These are phyloP conservation scores for Yponomeuta cagnagella DNA, from an alignment of 2,888 invertebrate genomes.

Conservation along the genomic window DNA sequence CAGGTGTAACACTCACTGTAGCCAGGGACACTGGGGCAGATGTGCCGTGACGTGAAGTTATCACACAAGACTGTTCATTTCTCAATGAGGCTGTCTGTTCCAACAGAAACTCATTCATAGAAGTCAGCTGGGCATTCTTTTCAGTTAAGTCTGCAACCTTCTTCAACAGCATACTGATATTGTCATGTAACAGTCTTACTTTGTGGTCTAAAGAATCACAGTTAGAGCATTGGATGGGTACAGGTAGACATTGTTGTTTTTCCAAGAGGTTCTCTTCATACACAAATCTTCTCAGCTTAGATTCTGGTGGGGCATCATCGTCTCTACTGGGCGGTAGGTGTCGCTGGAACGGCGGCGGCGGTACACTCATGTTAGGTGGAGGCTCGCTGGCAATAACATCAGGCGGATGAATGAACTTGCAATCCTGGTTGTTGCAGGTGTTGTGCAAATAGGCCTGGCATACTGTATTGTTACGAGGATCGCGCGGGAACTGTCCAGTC, in stretches of 20 bases:
- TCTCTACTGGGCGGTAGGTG: slow-evolving; percentile 47
- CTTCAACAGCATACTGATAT: slow-evolving; percentile 64
- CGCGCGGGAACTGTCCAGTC: slow-evolving; percentile 77
- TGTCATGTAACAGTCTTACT: slow-evolving; percentile 64
- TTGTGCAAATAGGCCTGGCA: slow-evolving; percentile 79
- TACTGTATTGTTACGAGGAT: slow-evolving; percentile 54
- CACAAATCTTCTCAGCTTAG: slow-evolving; percentile 55
- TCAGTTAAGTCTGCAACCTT: slow-evolving; percentile 63
- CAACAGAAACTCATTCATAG: slow-evolving; percentile 69
- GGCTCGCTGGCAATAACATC: slow-evolving; percentile 41
- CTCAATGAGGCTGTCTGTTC: slow-evolving; percentile 61
- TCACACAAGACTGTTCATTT: slow-evolving; percentile 63
- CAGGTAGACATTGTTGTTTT: slow-evolving; percentile 45
- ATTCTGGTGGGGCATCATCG: slow-evolving; percentile 62
- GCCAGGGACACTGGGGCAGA: slow-evolving; percentile 67
- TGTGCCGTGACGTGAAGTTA: slow-evolving; percentile 64
- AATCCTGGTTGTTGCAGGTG: slow-evolving; percentile 70
- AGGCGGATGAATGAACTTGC: slow-evolving; percentile 47
- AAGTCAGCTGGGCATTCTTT: slow-evolving; percentile 62
- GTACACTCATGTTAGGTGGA: slow-evolving; percentile 27
- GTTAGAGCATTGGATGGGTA: slow-evolving; percentile 46
- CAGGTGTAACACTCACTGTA: slow-evolving; percentile 67
- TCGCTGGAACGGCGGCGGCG: slow-evolving; percentile 39
- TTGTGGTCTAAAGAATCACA: slow-evolving; percentile 62
- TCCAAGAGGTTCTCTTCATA: slow-evolving; percentile 49